Evolutionary conservation across 2,888 invertebrate genomes (phyloP), one percentile per base, ranked within the genome.

Genomic region (Neoascia interrupta): DNA sequence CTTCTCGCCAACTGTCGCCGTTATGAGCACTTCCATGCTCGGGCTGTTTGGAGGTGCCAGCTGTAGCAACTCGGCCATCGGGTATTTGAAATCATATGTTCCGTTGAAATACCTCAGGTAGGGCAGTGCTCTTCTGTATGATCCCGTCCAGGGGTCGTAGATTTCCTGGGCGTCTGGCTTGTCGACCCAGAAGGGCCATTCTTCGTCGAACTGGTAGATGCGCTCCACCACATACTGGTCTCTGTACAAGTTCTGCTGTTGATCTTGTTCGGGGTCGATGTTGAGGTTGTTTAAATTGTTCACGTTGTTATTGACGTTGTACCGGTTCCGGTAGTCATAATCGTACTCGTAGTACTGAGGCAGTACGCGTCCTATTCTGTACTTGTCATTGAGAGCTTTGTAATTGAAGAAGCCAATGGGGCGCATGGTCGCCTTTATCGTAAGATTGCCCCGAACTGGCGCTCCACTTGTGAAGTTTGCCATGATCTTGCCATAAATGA

Each of bases 381-480:
- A 82, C 87, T 88, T 85, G 88, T 92, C 86, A 89, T 91, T 89
- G 81, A 92, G 85, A 86, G 90, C 56, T 87, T 91, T 86, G 85
- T 91, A 91, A 43, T 91, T 90, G 85, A 91, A 90, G 85, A 90
- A 90, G 58, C 92, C 92, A 39, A 95, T 92, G 2, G 95, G 94
- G 1, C 93, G 90, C 23, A 96, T 90, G 18, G 93, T 93, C 0
- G 96, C 96, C 86, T 92, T 93, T 1, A 98, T 90, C 0, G 97
- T 97, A 15, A 97, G 91, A 90, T 97, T 97, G 5, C 97, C 97
- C 28, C 90, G 90, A 0, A 97, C 97, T 0, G 97, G 97, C 19
- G 94, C 95, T 1, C 98, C 98, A 72, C 96, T 97, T 0, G 97
- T 97, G 86, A 97, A 97, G 92, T 98, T 98, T 0, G 98, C 97